Evolutionary conservation across 1,140 invertebrate genomes (phyloP).

Genomic region (Heliconius hewitsoni): DNA sequence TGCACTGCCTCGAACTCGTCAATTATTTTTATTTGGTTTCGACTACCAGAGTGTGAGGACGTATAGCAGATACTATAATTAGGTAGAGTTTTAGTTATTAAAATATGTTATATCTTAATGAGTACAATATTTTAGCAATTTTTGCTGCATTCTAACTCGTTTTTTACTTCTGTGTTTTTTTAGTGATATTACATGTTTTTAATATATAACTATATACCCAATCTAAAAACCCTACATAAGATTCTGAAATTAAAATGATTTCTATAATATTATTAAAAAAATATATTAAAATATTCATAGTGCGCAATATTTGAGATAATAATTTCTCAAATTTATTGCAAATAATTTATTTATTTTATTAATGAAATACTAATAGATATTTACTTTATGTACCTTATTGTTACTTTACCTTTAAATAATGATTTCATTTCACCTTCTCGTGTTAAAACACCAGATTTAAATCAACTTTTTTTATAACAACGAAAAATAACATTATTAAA

Average conservation of each 20-base stretch:
- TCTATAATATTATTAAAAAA: too few relatives aligned
- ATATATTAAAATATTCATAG: too few relatives aligned
- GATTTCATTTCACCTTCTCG: neutral
- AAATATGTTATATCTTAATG: neutral
- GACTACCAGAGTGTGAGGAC: neutral
- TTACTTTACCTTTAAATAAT: neutral
- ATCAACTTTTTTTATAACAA: neutral
- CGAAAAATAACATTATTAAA: neutral
- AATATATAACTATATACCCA: neutral
- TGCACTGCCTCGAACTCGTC: neutral
- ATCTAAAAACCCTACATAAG: too few relatives aligned
- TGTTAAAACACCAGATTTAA: neutral
- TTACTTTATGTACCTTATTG: neutral
- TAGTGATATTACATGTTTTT: neutral
- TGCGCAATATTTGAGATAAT: neutral
- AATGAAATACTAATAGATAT: neutral
- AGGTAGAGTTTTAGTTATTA: constrained; percentile 1
- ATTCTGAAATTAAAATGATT: too few relatives aligned
- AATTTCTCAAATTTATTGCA: neutral
- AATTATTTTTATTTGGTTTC: neutral
- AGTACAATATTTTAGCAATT: neutral
- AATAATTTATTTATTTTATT: too few relatives aligned
- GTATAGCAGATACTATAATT: neutral
- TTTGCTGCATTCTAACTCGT: neutral
- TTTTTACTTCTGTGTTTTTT: neutral